A percentile compares a stretch with the other conserved stretches of the same genome.
phyloP scores from a whole-genome alignment of 2,888 invertebrate genomes.

The Apamea crenata region DNA sequence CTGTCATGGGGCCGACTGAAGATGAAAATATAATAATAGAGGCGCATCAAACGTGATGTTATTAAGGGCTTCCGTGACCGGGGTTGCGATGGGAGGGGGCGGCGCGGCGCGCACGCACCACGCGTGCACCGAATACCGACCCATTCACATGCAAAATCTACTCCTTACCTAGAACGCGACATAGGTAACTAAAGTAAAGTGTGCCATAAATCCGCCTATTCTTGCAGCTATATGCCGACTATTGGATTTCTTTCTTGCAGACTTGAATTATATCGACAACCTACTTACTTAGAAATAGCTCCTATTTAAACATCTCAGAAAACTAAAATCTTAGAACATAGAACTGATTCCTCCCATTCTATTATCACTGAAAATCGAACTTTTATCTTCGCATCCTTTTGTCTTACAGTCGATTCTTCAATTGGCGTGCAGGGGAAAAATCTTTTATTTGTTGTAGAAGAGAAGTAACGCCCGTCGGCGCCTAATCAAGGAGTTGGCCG shows the following conservation, averaged over 20 bases:
- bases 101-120: slow-evolving; percentile 82
- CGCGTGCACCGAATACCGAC: slow-evolving; percentile 84
- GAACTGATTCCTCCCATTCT: slow-evolving; percentile 31
- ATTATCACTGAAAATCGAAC: slow-evolving; percentile 44
- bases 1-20: slow-evolving; percentile 87
- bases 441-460: slow-evolving; percentile 88
- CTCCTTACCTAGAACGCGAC: slow-evolving; percentile 78
- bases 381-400: slow-evolving; percentile 68
- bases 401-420: slow-evolving; percentile 78
- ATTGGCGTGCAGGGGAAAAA: slow-evolving; percentile 81
- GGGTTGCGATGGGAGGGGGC: slow-evolving; percentile 75
- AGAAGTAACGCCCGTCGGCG: slow-evolving; percentile 88
- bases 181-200: slow-evolving; percentile 71
- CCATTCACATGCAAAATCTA: slow-evolving; percentile 87
- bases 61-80: slow-evolving; percentile 89
- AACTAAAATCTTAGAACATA: slow-evolving; percentile 16
- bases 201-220: slow-evolving; percentile 75
- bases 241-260: slow-evolving; percentile 62
- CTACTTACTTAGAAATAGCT: slow-evolving; percentile 18
- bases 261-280: slow-evolving; percentile 67
- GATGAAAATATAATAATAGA: slow-evolving; percentile 91
- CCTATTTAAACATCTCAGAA: background rate
- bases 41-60: slow-evolving; percentile 91
- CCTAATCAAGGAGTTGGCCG: slow-evolving; percentile 90
- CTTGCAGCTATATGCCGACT: slow-evolving; percentile 64